Base-by-base conservation (phyloP, 2,888 invertebrate species). In the Cantharis rustica region DNA sequence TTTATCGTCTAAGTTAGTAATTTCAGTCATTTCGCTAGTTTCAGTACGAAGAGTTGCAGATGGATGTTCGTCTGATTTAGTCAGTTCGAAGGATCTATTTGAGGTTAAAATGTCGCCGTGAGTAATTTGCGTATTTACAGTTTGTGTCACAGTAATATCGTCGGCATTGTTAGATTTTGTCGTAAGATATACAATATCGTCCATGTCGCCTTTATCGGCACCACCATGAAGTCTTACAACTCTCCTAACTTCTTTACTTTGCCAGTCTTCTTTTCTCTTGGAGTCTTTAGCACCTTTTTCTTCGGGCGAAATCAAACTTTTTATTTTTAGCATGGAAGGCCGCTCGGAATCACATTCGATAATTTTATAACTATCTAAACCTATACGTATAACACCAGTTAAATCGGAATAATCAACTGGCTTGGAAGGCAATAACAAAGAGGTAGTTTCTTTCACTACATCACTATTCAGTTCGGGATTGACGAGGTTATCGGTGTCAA, bases 371-470 rank as follows among this genome's bases (percentile, higher is more conserved):
- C 83, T 85, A 84, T 85, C 85, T 82, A 84, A 80, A 80, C 82
- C 85, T 80, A 87, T 83, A 70, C 84, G 82, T 77, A 84, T 85
- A 80, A 85, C 81, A 78, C 84, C 89, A 64, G 89, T 89, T 84
- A 90, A 89, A 85, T 91, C 90, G 85, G 88, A 89, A 70, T 78
- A 75, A 64, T 72, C 72, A 71, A 73, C 62, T 26, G 75, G 71
- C 31, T 77, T 77, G 72, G 75, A 77, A 75, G 90, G 89, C 26
- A 90, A 89, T 85, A 89, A 89, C 84, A 90, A 90, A 76, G 90
- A 91, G 72, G 90, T 89, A 81, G 91, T 85, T 80, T 83, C 83
- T 79, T 79, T 78, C 77, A 76, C 81, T 11, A 64, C 15, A n/a
- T 66, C 61, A 26, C n/a, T 68, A 16, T 71, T 73, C 16, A 63